Evolutionary conservation across 2,113 vertebrate species (phyloP).

Genomic region (Podarcis raffonei): DNA sequence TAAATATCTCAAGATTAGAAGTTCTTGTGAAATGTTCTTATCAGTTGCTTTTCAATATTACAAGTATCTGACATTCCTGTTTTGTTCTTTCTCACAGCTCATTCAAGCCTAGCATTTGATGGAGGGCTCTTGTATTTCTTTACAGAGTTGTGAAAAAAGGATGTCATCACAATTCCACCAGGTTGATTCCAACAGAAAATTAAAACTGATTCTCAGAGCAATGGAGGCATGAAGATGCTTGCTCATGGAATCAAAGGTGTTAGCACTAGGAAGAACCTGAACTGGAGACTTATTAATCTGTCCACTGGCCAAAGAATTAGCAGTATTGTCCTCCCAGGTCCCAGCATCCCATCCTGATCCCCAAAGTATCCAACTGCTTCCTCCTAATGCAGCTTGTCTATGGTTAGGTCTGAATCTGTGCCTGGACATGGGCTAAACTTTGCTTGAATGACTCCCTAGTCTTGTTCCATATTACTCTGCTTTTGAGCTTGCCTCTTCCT

Average conservation of each 20-base stretch:
- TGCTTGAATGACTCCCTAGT: not conserved
- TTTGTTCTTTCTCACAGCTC: constrained; percentile 12
- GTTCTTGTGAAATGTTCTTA: constrained; percentile 66
- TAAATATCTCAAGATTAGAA: constrained; percentile 53
- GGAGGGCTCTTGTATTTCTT: not conserved
- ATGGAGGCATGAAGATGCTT: not conserved
- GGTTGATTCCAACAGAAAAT: not conserved
- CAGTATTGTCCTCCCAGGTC: not conserved
- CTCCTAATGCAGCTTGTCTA: not conserved
- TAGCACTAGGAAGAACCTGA: not conserved
- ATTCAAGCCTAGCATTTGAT: not conserved
- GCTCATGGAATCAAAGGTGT: not conserved
- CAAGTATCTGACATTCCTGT: constrained; percentile 37
- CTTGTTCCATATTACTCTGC: not conserved
- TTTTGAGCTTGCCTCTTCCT: not conserved
- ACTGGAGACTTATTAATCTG: not conserved
- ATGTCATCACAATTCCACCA: not conserved
- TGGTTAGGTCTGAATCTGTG: not conserved
- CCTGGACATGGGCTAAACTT: not conserved
- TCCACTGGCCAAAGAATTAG: not conserved
- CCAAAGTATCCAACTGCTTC: too few relatives aligned
- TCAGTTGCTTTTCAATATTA: constrained; percentile 42
- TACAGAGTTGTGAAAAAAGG: not conserved
- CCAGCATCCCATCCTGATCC: not conserved
- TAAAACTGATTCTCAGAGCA: not conserved